Evolutionary conservation across 2,797 vertebrate species (phyloP), one percentile per base, ranked within the genome.

Genomic region (Pseudochaenichthys georgianus): DNA sequence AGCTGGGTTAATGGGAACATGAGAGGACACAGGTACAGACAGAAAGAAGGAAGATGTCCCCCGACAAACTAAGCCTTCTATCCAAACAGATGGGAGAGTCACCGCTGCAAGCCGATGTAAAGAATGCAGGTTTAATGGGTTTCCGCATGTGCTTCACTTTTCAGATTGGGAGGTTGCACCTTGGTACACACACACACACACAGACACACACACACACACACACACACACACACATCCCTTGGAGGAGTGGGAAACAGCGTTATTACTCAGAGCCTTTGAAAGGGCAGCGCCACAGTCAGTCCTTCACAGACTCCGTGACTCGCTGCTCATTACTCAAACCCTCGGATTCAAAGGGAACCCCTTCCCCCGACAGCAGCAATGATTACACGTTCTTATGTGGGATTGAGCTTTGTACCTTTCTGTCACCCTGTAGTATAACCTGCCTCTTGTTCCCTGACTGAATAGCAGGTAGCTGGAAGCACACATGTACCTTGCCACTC

Each of bases 291-390:
- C 45, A 69, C 53, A 59, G 31, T 48, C 28, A 45, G 58, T 68
- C 59, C 45, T 70, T 74, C 65, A 64, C 62, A 46, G 23, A 64
- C 55, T 43, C 46, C 47, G 2, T 62, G 66, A 77, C 59, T 79
- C 70, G 77, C 48, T 28, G 73, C 59, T 68, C 62, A 61, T 71
- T 77, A 68, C 74, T 77, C 42, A 48, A 51, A 45, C 57, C 8
- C 12, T 57, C 53, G 19, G 3, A 71, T 23, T 76, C 6, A 70
- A 46, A 70, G 47, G 70, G 38, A 72, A 70, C 64, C 74, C 54
- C 41, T n/a, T 64, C 45, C 64, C 55, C 42, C 57, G 12, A 9
- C 34, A 45, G 23, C 11, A 11, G 9, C 17, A 5, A 12, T 23
- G 7, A 47, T 19, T 0, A 15, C 17, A 13, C 48, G 11, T 45